Conservation (phyloP, 2,888 invertebrate genomes). For the Rhogogaster chlorosoma region DNA sequence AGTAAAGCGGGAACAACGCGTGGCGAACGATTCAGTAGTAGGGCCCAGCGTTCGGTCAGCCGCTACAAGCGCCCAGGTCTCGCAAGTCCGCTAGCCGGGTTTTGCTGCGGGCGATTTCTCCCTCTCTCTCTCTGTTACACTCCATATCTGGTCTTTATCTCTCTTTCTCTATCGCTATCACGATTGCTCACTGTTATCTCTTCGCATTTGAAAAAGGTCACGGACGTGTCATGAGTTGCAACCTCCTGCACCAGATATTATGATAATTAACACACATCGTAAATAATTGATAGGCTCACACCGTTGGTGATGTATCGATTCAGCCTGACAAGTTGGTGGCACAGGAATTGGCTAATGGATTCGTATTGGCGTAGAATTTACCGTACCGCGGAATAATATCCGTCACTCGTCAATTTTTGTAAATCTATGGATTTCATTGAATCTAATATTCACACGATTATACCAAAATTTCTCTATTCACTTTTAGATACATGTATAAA, state of each 20-base stretch:
- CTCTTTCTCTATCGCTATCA: not conserved
- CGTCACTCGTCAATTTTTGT: not conserved
- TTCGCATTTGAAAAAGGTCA: constrained; percentile 18
- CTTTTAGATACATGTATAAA: not conserved
- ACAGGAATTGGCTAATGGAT: not conserved
- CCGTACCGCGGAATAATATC: not conserved
- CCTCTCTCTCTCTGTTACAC: not conserved
- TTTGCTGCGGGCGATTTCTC: not conserved
- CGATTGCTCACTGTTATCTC: not conserved
- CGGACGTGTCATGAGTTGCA: constrained; percentile 22
- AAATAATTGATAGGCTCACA: constrained; percentile 7
- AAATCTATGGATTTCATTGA: not conserved
- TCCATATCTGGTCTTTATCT: not conserved
- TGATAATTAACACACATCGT: constrained; percentile 26
- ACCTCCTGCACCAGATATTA: constrained; percentile 10
- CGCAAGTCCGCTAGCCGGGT: constrained; percentile 10
- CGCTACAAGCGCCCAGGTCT: constrained; percentile 16
- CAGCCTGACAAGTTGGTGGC: not conserved
- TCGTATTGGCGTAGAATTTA: not conserved
- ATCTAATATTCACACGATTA: not conserved
- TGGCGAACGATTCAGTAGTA: constrained; percentile 17
- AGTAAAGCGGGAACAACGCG: not conserved
- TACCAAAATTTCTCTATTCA: not conserved
- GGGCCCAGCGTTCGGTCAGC: constrained; percentile 31
- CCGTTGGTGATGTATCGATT: constrained; percentile 17